Percentiles rank a stretch among this genome's conserved stretches.
Conservation (phyloP, 2,797 vertebrate genomes). For the Perodicticus potto region DNA sequence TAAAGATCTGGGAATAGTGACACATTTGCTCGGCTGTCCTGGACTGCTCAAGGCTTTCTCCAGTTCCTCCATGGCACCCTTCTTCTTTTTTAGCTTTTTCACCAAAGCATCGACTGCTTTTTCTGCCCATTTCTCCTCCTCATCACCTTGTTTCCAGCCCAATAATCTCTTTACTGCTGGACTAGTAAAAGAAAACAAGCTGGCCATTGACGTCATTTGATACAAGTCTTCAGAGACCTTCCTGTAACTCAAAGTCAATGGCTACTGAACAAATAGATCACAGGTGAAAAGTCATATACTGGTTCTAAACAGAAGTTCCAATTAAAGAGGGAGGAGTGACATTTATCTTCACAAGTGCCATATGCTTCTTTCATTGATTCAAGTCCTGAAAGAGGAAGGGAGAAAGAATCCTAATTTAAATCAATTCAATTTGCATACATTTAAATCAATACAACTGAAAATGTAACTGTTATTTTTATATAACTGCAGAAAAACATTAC, state of each 20-base stretch:
- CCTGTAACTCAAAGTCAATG: conserved; percentile 77
- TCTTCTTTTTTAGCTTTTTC: conserved; percentile 99
- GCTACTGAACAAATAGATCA: conserved; percentile 64
- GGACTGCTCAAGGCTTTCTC: conserved; percentile 98
- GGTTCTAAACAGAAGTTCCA: conserved; percentile 72
- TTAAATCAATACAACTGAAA: conserved; percentile 4
- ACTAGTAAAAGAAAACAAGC: conserved; percentile 99
- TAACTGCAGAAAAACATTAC: conserved; percentile 47
- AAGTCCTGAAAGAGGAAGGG: conserved; percentile 74
- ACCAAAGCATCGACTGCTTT: conserved; percentile 99
- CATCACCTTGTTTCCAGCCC: conserved; percentile 99
- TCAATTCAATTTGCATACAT: conserved; percentile 29
- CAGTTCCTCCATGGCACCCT: conserved; percentile 98
- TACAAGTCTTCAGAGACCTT: conserved; percentile 86
- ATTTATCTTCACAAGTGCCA: conserved; percentile 70
- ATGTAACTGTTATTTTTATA: neutral
- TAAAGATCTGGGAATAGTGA: conserved; percentile 97
- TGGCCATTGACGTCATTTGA: conserved; percentile 99
- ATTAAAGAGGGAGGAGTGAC: conserved; percentile 42
- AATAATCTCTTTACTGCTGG: conserved; percentile 98
- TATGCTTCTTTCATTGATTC: conserved; percentile 66
- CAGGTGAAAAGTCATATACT: conserved; percentile 56
- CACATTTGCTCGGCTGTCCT: conserved; percentile 98
- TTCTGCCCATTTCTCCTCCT: conserved; percentile 99
- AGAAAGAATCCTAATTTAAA: conserved; percentile 51